A percentile compares a stretch with the other conserved stretches of the same genome.
phyloP scores from a whole-genome alignment of 1,140 invertebrate genomes.

The Anadara kagoshimensis region DNA sequence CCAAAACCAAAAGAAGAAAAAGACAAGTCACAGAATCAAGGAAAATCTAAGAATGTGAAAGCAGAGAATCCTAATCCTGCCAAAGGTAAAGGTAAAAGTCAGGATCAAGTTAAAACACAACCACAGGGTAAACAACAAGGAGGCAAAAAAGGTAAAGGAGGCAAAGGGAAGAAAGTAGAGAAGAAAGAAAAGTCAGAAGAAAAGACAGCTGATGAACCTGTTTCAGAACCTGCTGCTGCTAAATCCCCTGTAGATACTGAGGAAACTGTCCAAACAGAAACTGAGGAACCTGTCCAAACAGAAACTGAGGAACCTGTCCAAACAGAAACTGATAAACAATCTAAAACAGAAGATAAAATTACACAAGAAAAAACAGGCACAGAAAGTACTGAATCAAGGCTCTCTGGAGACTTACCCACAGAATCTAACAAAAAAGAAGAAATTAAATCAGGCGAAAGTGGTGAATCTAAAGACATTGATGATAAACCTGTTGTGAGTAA shows the following conservation, averaged over 20 bases:
- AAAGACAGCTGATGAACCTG: conserved; percentile 5
- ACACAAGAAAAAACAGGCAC: background rate
- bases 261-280: background rate
- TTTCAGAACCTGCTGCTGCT: background rate
- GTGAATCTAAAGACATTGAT: background rate
- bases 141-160: conserved; percentile 10
- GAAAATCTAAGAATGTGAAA: conserved; percentile 4
- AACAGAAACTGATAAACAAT: background rate
- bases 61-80: background rate
- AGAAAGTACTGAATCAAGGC: background rate
- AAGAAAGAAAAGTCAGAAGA: conserved; percentile 27
- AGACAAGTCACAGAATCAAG: conserved; percentile 16
- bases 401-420: background rate
- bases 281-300: background rate
- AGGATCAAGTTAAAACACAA: conserved; percentile 10
- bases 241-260: background rate
- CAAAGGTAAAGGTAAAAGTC: conserved; percentile 5
- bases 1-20: conserved; percentile 21
- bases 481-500: too few species aligned
- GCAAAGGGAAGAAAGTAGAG: conserved; percentile 21
- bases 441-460: background rate
- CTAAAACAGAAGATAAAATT: background rate
- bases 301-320: background rate
- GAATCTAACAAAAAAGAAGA: background rate
- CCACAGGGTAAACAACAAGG: conserved; percentile 20